Conservation (phyloP, 2,888 invertebrate genomes). For the Scaptodrosophila latifasciaeformis region DNA sequence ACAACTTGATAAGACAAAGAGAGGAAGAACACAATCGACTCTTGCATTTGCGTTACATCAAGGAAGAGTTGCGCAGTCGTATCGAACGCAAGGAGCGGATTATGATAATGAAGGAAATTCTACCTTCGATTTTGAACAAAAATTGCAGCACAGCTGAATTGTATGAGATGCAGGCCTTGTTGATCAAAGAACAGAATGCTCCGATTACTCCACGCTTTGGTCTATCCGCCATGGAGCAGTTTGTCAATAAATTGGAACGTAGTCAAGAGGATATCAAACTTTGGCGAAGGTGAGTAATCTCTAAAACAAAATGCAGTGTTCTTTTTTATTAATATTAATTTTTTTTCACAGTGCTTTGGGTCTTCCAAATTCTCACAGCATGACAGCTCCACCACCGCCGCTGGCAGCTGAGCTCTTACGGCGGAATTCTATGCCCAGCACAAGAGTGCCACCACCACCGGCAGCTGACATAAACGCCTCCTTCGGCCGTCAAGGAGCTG, state of each 20-base stretch:
- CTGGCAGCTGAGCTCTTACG: no score
- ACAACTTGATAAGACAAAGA: conserved; percentile 85
- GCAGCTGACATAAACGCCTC: neutral
- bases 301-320: neutral
- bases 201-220: conserved; percentile 14
- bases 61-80: conserved; percentile 86
- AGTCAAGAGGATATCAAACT: conserved; percentile 28
- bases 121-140: conserved; percentile 39
- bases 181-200: conserved; percentile 27
- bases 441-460: neutral
- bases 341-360: conserved; percentile 28
- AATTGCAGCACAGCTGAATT: conserved; percentile 37
- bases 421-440: conserved; percentile 32
- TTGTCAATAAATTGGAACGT: conserved; percentile 30
- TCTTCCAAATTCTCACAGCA: conserved; percentile 21
- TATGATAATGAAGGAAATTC: conserved; percentile 70
- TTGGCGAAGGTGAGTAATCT: conserved; percentile 28
- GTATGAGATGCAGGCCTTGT: conserved; percentile 33
- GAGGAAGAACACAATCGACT: conserved; percentile 92
- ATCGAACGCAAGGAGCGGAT: conserved; percentile 83
- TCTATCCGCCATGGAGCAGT: conserved; percentile 24
- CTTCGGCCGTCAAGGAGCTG: conserved; percentile 82
- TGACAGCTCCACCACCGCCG: neutral
- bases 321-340: no score
- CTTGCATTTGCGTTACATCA: conserved; percentile 86